phyloP scores from a whole-genome alignment of 2,797 vertebrate genomes.

The Kryptopterus vitreolus region DNA sequence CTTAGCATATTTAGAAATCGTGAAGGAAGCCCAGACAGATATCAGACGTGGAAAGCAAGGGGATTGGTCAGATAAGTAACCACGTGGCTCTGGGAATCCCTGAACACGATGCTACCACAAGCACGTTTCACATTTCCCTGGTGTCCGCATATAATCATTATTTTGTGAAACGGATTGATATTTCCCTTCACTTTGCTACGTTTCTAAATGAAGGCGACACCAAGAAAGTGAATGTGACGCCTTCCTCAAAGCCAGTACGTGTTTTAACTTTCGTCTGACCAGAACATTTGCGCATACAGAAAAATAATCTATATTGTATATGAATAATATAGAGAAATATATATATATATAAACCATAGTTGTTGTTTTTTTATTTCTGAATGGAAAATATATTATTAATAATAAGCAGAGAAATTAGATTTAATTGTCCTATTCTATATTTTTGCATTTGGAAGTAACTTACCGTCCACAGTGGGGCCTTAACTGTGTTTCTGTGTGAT shows the following conservation, averaged over 20 bases:
- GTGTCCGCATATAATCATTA: neutral
- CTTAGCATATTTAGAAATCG: neutral
- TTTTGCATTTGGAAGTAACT: conserved; percentile 61
- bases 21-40: neutral
- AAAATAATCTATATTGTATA: conserved; percentile 59
- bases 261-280: too few species aligned
- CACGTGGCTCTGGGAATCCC: too few species aligned
- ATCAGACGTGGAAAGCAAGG: neutral
- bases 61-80: neutral
- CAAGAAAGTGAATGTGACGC: too few species aligned
- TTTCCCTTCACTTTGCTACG: neutral
- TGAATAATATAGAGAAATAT: conserved; percentile 60
- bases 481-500: conserved; percentile 53
- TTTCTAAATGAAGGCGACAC: too few species aligned
- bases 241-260: too few species aligned
- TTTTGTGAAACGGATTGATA: neutral
- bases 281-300: conserved; percentile 44
- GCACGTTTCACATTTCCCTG: neutral
- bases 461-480: conserved; percentile 63
- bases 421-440: conserved; percentile 59
- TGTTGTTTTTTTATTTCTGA: conserved; percentile 60
- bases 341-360: conserved; percentile 61
- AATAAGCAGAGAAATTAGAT: conserved; percentile 53
- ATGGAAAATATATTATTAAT: conserved; percentile 46
- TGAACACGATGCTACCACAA: neutral